A percentile compares a stretch with the other conserved stretches of the same genome.
Conservation (phyloP, 2,888 invertebrate genomes). For the Baronia brevicornis region DNA sequence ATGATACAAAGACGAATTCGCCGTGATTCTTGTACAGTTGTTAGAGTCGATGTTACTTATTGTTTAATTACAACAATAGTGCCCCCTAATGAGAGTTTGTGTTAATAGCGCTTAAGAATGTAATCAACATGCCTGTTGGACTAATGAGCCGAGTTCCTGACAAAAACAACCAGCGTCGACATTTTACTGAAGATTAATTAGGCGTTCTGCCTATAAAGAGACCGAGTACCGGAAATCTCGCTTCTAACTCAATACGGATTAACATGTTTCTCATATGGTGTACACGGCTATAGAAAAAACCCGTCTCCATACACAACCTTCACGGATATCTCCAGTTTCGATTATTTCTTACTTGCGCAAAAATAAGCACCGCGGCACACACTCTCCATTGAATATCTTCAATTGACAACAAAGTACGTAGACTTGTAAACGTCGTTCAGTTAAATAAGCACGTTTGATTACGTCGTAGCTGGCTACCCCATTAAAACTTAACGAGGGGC, state of each 20-base stretch:
- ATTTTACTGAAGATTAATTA: conserved; percentile 73
- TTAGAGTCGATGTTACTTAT: conserved; percentile 55
- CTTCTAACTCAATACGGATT: conserved; percentile 45
- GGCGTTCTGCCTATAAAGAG: conserved; percentile 55
- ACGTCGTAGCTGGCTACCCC: conserved; percentile 73
- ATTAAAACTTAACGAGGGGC: conserved; percentile 76
- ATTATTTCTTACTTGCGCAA: conserved; percentile 15
- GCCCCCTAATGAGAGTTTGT: conserved; percentile 73
- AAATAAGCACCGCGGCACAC: conserved; percentile 22
- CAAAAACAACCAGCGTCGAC: conserved; percentile 68
- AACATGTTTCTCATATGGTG: conserved; percentile 45
- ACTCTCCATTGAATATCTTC: conserved; percentile 28
- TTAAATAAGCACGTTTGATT: conserved; percentile 75
- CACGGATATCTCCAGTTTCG: conserved; percentile 7
- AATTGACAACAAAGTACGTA: conserved; percentile 63
- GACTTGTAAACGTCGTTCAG: conserved; percentile 67
- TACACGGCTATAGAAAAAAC: conserved; percentile 28
- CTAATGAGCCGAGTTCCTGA: conserved; percentile 73
- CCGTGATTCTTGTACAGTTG: conserved; percentile 29
- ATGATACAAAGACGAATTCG: conserved; percentile 39
- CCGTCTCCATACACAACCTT: conserved; percentile 4
- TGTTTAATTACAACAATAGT: conserved; percentile 76
- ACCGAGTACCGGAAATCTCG: conserved; percentile 39
- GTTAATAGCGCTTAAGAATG: conserved; percentile 74
- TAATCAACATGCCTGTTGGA: conserved; percentile 73